Conservation (phyloP, 2,888 invertebrate species). For the Spialia ferax region DNA sequence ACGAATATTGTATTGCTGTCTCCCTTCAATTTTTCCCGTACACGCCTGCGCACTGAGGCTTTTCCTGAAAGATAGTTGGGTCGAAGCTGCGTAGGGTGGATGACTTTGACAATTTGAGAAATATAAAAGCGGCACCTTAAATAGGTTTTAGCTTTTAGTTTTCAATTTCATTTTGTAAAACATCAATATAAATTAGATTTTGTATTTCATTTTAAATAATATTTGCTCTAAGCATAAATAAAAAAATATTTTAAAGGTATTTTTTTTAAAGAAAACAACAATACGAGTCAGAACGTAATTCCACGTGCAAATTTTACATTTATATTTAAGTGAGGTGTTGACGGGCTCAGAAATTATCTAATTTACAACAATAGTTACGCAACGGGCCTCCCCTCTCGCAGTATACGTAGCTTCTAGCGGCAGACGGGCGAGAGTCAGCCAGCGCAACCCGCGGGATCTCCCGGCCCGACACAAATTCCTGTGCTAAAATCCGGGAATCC, state of each 20-base stretch:
- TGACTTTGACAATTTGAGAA: constrained; percentile 22
- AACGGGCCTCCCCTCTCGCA: constrained; percentile 76
- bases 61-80: constrained; percentile 72
- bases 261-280: not conserved
- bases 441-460: constrained; percentile 73
- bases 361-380: constrained; percentile 79
- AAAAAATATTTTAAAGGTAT: too few species aligned
- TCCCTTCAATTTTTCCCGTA: constrained; percentile 68
- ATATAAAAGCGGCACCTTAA: not conserved
- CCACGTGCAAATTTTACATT: not conserved
- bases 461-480: constrained; percentile 63
- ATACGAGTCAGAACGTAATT: not conserved
- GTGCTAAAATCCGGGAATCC: constrained; percentile 22
- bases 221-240: too few species aligned
- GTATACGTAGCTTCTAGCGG: constrained; percentile 76
- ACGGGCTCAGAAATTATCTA: constrained; percentile 49
- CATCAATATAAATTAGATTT: not conserved
- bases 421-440: constrained; percentile 72
- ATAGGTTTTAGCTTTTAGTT: not conserved
- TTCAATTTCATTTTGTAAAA: not conserved
- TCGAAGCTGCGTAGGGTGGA: constrained; percentile 76
- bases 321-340: constrained; percentile 11
- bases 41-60: constrained; percentile 72
- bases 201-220: too few species aligned
- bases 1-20: constrained; percentile 52